Base-by-base conservation (phyloP, 1,140 invertebrate genomes). In the Schmidtea mediterranea region DNA sequence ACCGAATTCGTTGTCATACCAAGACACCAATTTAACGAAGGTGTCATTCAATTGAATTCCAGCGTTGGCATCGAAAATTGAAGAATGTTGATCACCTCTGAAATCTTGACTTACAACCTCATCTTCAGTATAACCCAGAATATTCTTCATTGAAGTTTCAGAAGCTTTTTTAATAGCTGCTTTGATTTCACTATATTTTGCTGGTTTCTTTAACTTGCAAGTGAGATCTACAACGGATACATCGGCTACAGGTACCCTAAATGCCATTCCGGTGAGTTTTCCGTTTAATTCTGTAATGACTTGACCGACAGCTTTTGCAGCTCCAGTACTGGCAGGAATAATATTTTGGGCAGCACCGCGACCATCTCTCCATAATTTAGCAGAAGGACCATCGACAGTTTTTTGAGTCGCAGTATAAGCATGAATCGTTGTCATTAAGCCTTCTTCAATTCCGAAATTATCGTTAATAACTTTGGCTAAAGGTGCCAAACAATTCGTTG, bases 141-240 rank as follows among this genome's bases (percentile, higher is more conserved):
- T 78, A 13, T 83, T 83, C 57, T 84, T 79, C 59, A 65, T 81
- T 54, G 37, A 74, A 73, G 62, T 62, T 49, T 80, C 74, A 41
- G 79, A 68, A 0, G 82, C 80, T 51, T 75, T 75, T 65, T 84
- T 87, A n/a, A 92, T 72, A 58, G 77, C 80, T 19, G 72, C 72
- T 60, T 89, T 89, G 62, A 95, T 92, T 36, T 77, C 74, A 18
- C 90, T 83, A 60, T 87, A 82, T 37, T 69, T 73, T 1, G 84
- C 66, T 15, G 56, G 59, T 49, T 71, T 72, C 37, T 63, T 55
- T 36, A 73, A 55, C 48, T 62, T 55, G 53, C 58, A 61, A n/a
- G 89, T 97, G 49, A 97, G 72, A 67, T 95, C 89, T n/a, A 97
- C 86, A 8, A 95, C 84, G 1, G 89, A 95, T 0, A 94, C 89